Evolutionary conservation across 2,888 invertebrate species (phyloP), one percentile per base, ranked within the genome.

Genomic region (Lithophane semibrunnea): DNA sequence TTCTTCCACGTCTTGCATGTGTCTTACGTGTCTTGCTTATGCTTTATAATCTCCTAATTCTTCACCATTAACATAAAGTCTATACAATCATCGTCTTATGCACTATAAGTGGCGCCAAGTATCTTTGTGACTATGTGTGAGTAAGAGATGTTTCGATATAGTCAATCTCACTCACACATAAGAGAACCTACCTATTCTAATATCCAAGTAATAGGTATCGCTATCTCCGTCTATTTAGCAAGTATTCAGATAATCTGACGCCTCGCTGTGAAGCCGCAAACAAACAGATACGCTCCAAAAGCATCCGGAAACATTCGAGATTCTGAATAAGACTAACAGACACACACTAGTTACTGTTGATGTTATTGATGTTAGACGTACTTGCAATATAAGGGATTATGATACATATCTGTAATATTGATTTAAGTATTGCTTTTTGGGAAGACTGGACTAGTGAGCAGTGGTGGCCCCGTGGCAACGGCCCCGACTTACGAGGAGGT

Each of bases 211-310:
- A 71, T 64, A 71, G 37, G 67, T 77, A 73, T 69, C 24, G 63
- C 82, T 70, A 82, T 83, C 74, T 66, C 84, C 54, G 72, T 84
- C 74, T 77, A 78, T 75, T 73, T 80, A 86, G 75, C 76, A 76
- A 80, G 75, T 79, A 88, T 88, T 88, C 70, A 24, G 69, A 88
- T 80, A 79, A 86, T 86, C 79, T 88, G 86, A 77, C 88, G 86
- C 84, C 84, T 81, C 63, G 71, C 77, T 71, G 64, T 52, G 68
- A 73, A 73, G 70, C 83, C 69, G 66, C 83, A 76, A 82, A 77
- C 83, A 86, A 83, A 84, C 84, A 84, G 77, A 83, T 37, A 69
- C 71, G 73, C 67, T 56, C n/a, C 78, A 69, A 64, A 82, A 86
- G 83, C 83, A 84, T 83, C 83, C 83, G 83, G 83, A 86, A 83